phyloP scores from a whole-genome alignment of 2,797 vertebrate species.

The Zalophus californianus region DNA sequence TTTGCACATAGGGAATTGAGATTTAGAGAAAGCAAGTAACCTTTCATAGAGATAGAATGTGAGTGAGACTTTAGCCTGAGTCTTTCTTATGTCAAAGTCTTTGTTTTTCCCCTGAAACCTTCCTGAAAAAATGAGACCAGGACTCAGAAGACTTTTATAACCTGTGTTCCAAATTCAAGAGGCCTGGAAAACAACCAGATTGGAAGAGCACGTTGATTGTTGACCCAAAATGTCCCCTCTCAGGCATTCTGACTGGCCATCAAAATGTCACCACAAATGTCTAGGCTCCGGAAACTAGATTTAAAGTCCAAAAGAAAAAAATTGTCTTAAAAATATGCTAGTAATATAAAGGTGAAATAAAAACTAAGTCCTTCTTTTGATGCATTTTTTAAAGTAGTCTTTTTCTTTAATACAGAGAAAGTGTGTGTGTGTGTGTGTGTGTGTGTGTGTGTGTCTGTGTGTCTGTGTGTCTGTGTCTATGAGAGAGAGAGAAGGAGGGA shows the following conservation, averaged over 20 bases:
- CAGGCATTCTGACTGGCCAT: not conserved
- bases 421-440: not conserved
- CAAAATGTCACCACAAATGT: constrained; percentile 5
- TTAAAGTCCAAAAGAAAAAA: constrained; percentile 43
- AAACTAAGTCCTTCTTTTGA: constrained; percentile 1
- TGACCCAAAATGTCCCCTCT: not conserved
- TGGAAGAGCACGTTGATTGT: not conserved
- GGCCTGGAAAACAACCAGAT: not conserved
- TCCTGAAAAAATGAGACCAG: constrained; percentile 19
- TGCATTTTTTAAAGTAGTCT: not conserved
- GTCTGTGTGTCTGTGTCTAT: not conserved
- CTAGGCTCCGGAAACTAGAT: not conserved
- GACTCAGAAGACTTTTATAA: constrained; percentile 8
- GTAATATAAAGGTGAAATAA: constrained; percentile 23
- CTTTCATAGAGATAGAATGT: not conserved
- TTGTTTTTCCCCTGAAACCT: not conserved
- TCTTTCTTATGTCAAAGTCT: not conserved
- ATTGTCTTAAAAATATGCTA: not conserved
- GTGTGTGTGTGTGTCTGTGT: not conserved
- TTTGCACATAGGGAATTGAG: not conserved
- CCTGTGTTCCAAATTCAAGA: constrained; percentile 32
- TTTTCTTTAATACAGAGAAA: not conserved
- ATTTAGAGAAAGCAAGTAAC: constrained; percentile 36
- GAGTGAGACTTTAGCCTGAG: not conserved
- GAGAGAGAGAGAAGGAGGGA: not conserved